These are phyloP conservation scores for Colaptes auratus DNA, from an alignment of 2,113 vertebrate genomes.

Conservation along the genomic window DNA sequence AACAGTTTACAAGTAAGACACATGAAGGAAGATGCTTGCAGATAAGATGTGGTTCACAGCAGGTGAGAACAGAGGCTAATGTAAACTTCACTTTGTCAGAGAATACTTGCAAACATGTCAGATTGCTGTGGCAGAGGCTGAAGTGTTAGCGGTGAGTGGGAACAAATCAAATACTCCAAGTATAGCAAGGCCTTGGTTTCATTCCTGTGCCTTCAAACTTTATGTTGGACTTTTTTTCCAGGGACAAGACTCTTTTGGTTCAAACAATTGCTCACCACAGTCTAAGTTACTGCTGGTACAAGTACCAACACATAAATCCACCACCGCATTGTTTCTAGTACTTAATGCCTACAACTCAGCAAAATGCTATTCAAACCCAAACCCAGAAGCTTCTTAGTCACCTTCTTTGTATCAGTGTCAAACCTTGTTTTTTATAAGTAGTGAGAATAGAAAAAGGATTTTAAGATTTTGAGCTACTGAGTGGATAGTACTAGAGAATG, in stretches of 20 bases:
- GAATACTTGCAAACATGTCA: background rate
- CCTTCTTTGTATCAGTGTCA: background rate
- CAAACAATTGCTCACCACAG: background rate
- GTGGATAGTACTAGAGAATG: background rate
- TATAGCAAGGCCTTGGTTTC: background rate
- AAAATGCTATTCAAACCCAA: background rate
- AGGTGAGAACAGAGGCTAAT: background rate
- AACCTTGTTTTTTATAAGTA: background rate
- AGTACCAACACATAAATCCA: background rate
- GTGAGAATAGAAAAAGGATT: background rate
- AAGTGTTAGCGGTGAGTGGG: background rate
- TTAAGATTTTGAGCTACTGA: background rate
- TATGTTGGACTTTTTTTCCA: background rate
- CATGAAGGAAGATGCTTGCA: background rate
- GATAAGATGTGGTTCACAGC: background rate
- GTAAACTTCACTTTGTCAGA: background rate
- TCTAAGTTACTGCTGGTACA: background rate
- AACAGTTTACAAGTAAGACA: background rate
- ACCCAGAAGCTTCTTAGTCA: background rate
- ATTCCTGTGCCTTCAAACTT: background rate
- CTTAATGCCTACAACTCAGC: background rate
- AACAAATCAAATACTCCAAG: background rate
- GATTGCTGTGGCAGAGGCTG: background rate
- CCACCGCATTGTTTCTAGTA: background rate
- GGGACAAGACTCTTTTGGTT: background rate